These are phyloP conservation scores for Bufo gargarizans DNA, from an alignment of 2,113 vertebrate genomes.

Conservation along the genomic window DNA sequence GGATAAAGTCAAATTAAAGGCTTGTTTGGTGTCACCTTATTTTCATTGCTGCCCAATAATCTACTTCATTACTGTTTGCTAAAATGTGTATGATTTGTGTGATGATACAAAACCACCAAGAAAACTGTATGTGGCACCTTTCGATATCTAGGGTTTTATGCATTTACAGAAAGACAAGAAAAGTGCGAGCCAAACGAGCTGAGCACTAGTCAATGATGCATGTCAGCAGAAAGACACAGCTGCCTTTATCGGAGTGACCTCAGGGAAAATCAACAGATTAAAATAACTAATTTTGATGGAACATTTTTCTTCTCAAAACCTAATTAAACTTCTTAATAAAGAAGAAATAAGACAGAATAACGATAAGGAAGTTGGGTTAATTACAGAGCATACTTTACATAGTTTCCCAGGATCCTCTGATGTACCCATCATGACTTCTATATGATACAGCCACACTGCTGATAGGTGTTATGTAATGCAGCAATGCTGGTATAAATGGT, in stretches of 20 bases:
- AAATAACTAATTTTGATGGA: not conserved
- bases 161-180: not conserved
- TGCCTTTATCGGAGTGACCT: not conserved
- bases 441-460: too few species aligned
- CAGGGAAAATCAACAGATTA: not conserved
- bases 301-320: not conserved
- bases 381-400: not conserved
- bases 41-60: not conserved
- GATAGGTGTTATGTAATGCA: too few species aligned
- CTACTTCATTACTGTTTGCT: not conserved
- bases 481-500: too few species aligned
- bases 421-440: not conserved
- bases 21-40: not conserved
- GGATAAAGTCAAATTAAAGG: not conserved
- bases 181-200: not conserved
- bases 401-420: not conserved
- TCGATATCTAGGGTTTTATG: not conserved
- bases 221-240: not conserved
- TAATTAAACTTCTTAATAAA: not conserved
- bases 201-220: not conserved
- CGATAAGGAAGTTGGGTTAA: not conserved
- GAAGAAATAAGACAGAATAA: not conserved
- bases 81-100: too few species aligned
- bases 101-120: not conserved
- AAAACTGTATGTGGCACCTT: not conserved